Evolutionary conservation across 2,797 vertebrate genomes (phyloP).

Genomic region (Tadarida brasiliensis): DNA sequence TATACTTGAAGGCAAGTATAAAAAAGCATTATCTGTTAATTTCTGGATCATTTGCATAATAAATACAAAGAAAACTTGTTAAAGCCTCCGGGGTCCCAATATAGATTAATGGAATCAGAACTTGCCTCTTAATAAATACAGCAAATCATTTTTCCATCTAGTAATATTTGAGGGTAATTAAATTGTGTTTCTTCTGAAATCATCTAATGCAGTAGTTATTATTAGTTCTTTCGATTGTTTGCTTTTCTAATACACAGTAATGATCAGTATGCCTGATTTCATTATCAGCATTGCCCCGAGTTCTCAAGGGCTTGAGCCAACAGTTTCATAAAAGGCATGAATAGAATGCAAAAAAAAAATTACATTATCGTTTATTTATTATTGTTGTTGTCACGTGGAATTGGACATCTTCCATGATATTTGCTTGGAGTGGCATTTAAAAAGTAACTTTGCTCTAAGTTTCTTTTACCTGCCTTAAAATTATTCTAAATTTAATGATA

Average conservation of each 20-base stretch:
- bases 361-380: background rate
- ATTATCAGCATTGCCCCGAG: background rate
- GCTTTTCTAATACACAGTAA: background rate
- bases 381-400: background rate
- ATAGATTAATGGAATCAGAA: background rate
- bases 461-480: conserved; percentile 26
- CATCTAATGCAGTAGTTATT: background rate
- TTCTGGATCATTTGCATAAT: background rate
- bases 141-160: background rate
- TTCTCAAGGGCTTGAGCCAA: background rate
- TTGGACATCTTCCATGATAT: background rate
- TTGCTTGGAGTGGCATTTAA: background rate
- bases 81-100: background rate
- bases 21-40: background rate
- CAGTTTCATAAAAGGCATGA: background rate
- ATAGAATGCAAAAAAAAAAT: background rate
- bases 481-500: conserved; percentile 28
- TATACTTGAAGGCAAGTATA: background rate
- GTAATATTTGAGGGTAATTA: background rate
- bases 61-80: background rate
- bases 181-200: background rate
- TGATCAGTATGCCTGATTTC: background rate
- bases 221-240: conserved; percentile 16
- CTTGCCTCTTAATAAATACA: background rate
- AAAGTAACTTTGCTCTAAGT: background rate